A percentile compares a stretch with the other conserved stretches of the same genome.
Conservation (phyloP, 2,113 vertebrate species). For the Brachyhypopomus occidentalis region DNA sequence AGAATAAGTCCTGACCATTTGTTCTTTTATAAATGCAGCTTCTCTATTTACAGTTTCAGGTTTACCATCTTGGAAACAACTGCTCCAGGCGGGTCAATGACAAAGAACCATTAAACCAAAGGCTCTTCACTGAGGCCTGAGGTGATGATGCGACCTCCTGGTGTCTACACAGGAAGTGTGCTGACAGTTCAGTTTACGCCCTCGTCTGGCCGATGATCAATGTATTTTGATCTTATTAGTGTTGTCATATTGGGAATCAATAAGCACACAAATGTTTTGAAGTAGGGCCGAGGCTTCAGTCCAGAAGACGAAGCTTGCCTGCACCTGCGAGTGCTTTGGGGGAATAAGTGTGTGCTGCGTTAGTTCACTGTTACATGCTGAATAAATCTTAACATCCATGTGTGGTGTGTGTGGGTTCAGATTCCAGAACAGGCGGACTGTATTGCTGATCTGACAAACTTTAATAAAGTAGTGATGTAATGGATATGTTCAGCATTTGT, state of each 20-base stretch:
- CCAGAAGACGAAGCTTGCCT: constrained; percentile 34
- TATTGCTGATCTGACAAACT: constrained; percentile 10
- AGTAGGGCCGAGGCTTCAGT: constrained; percentile 17
- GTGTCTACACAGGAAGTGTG: neutral
- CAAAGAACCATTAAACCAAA: neutral
- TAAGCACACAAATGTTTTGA: constrained; percentile 3
- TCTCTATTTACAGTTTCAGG: too few relatives aligned
- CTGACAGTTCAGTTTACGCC: neutral
- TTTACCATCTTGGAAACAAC: neutral
- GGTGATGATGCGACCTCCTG: neutral
- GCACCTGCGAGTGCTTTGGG: constrained; percentile 16
- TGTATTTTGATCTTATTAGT: neutral
- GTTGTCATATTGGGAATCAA: constrained; percentile 21
- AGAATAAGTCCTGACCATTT: too few relatives aligned
- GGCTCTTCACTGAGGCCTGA: neutral
- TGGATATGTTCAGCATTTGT: neutral
- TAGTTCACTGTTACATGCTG: neutral
- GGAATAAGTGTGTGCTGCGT: constrained; percentile 19
- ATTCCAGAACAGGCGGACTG: constrained; percentile 8
- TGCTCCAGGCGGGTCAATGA: neutral
- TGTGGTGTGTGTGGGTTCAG: constrained; percentile 10
- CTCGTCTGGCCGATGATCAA: too few relatives aligned
- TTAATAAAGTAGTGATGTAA: constrained; percentile 41
- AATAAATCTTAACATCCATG: constrained; percentile 7
- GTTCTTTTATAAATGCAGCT: too few relatives aligned